Evolutionary conservation across 2,888 invertebrate genomes (phyloP), one percentile per base, ranked within the genome.

Genomic region (Apocheima hispidaria): DNA sequence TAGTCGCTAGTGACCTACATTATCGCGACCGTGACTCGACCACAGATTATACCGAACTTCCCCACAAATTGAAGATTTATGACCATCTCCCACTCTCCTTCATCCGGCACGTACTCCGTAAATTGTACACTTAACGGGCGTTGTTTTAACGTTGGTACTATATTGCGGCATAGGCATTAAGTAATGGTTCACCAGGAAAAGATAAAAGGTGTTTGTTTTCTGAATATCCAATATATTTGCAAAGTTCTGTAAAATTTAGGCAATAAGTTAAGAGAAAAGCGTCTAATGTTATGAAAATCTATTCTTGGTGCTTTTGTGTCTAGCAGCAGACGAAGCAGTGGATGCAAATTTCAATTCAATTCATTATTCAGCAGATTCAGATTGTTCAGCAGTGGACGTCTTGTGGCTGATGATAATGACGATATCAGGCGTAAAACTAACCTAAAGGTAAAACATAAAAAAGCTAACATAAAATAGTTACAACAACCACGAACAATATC

Each of bases 61-160:
- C 33, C 20, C 40, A 14, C 46, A 70, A 70, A 70, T 71, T 66
- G 63, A 63, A 70, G 74, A 74, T 72, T 74, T 74, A 74, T 70
- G 6, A 49, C 44, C 23, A 40, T 41, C 48, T 52, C 49, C 49
- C 50, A 21, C 46, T 50, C 28, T 48, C 44, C 58, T 57, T 63
- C 58, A 71, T 60, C 65, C 50, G 51, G 65, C 73, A 75, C 73
- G 74, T 74, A 60, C 68, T 53, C 41, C 66, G 70, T 74, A 75
- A 75, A 75, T 72, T 73, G 71, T 70, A 54, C 75, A 62, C 66
- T 72, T 71, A 72, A 68, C 66, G 55, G 44, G 12, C 53, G 14
- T 18, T 57, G 62, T 62, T 61, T 63, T 58, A 62, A 48, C 52
- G 56, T 36, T 18, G 44, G 26, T 16, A 16, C 26, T 41, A 21